phyloP scores from a whole-genome alignment of 2,888 invertebrate species.

The Archaeoteleia sp. region DNA sequence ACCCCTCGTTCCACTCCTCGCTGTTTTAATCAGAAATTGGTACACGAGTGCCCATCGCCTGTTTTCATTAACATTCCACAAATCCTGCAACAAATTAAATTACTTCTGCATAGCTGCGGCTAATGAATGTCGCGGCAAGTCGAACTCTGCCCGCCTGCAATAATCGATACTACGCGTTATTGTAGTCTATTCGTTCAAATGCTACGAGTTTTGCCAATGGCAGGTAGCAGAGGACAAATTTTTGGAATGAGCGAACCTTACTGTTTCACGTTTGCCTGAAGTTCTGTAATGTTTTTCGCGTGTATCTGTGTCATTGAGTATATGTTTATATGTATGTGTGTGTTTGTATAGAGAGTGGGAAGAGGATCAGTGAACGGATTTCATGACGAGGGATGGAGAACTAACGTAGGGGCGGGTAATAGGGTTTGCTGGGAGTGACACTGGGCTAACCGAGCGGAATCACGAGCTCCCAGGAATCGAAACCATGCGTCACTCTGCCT shows the following conservation, averaged over 20 bases:
- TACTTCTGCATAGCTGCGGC: conserved; percentile 69
- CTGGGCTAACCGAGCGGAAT: conserved; percentile 75
- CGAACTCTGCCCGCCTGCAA: conserved; percentile 51
- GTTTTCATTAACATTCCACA: conserved; percentile 74
- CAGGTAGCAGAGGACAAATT: conserved; percentile 38
- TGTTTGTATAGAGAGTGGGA: conserved; percentile 21
- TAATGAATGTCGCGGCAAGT: conserved; percentile 65
- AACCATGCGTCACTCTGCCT: conserved; percentile 75
- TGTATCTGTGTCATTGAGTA: not conserved
- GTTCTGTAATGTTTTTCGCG: conserved; percentile 1
- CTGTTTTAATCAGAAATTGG: conserved; percentile 68
- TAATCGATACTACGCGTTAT: conserved; percentile 64
- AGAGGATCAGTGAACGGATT: conserved; percentile 46
- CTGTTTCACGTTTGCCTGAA: conserved; percentile 19
- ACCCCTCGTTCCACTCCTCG: conserved; percentile 30
- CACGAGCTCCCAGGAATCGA: conserved; percentile 75
- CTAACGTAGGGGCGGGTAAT: conserved; percentile 64
- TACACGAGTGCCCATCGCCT: conserved; percentile 57
- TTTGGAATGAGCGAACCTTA: not conserved
- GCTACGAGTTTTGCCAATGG: conserved; percentile 49
- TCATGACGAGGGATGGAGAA: conserved; percentile 47
- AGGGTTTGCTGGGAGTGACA: conserved; percentile 75
- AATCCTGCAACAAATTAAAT: conserved; percentile 73
- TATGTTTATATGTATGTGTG: conserved; percentile 27
- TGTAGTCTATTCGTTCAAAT: conserved; percentile 53